Evolutionary conservation across 2,797 vertebrate species (phyloP).

Genomic region (Propithecus deckenii): DNA sequence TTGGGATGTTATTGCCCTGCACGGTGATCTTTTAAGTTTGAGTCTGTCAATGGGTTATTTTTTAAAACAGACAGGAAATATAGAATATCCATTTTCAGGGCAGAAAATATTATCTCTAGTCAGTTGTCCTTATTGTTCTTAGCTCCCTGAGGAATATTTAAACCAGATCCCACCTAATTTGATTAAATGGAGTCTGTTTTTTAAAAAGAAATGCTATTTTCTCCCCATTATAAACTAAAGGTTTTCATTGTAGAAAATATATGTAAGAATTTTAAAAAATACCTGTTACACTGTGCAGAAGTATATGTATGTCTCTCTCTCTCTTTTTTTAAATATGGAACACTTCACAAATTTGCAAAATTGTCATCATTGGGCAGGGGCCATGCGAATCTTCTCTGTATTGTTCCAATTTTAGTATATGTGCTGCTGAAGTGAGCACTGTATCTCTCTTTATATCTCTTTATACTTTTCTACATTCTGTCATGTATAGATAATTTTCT

Average conservation of each 20-base stretch:
- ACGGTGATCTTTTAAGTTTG: neutral
- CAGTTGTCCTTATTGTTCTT: neutral
- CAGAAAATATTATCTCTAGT: neutral
- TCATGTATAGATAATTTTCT: neutral
- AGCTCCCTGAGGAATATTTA: neutral
- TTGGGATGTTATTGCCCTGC: neutral
- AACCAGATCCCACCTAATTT: constrained; percentile 42
- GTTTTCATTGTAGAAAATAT: neutral
- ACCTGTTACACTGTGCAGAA: neutral
- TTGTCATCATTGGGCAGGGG: too few species aligned
- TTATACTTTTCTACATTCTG: neutral
- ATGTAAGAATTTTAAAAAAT: neutral
- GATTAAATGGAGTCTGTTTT: constrained; percentile 39
- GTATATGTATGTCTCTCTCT: neutral
- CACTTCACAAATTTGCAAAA: too few species aligned
- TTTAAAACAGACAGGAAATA: neutral
- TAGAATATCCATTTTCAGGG: neutral
- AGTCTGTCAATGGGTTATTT: neutral
- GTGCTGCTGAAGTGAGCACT: too few species aligned
- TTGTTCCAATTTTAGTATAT: too few species aligned
- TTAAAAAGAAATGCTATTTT: neutral
- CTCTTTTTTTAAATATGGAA: too few species aligned
- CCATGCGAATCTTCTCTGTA: too few species aligned
- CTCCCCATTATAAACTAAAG: neutral
- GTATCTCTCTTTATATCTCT: too few species aligned